phyloP scores from a whole-genome alignment of 2,797 vertebrate species.

The Typhlichthys eigenmanni region DNA sequence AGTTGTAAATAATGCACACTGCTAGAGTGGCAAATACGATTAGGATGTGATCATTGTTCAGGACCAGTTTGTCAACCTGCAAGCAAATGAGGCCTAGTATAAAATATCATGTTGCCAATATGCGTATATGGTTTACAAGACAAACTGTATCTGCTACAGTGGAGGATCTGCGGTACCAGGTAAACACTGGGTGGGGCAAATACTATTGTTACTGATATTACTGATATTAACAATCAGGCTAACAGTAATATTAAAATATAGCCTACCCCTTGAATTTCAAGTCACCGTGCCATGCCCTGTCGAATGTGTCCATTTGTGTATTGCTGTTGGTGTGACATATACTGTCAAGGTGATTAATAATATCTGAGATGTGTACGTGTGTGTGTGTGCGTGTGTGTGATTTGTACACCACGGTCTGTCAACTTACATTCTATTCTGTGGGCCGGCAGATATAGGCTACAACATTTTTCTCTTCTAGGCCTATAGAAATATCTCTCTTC shows the following conservation, averaged over 20 bases:
- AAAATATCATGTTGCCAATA: constrained; percentile 68
- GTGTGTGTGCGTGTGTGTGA: no score
- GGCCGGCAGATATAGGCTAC: no score
- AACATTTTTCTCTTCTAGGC: no score
- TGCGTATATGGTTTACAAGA: constrained; percentile 69
- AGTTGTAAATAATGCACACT: no score
- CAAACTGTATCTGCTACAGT: constrained; percentile 68
- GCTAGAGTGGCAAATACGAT: no score
- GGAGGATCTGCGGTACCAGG: constrained; percentile 52
- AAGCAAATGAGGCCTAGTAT: constrained; percentile 50
- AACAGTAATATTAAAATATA: constrained; percentile 35
- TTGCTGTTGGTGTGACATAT: constrained; percentile 5
- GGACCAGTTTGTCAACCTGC: constrained; percentile 34
- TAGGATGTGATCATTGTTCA: no score
- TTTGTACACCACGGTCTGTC: no score
- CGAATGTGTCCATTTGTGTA: constrained; percentile 17
- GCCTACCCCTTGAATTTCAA: constrained; percentile 31
- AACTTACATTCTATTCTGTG: no score
- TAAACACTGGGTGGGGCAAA: constrained; percentile 43
- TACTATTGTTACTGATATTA: constrained; percentile 16
- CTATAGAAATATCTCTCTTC: no score
- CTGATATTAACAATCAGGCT: constrained; percentile 48
- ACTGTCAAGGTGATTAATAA: no score
- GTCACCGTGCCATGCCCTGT: constrained; percentile 24
- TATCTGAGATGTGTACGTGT: no score